Percentiles rank a stretch among this genome's conserved stretches.
Conservation (phyloP, 2,888 invertebrate species). For the Sabatieria punctata region DNA sequence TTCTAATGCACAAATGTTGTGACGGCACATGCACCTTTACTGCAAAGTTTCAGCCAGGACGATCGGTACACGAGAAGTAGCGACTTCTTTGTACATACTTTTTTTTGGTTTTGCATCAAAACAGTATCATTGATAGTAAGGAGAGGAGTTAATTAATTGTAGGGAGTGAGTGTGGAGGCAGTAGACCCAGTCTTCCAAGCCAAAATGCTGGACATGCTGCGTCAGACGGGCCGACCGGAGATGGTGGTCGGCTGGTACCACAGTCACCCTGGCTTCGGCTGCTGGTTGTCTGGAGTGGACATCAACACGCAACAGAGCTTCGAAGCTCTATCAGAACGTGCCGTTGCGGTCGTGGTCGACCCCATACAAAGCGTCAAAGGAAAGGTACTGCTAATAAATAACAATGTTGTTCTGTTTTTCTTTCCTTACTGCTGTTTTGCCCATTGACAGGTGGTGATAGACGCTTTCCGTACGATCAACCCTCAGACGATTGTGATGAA, state of each 20-base stretch:
- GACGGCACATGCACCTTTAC: too few species aligned
- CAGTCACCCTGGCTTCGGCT: conserved; percentile 98
- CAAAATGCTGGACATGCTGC: conserved; percentile 92
- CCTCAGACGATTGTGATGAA: conserved; percentile 98
- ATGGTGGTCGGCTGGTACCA: conserved; percentile 99
- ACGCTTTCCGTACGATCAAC: conserved; percentile 95
- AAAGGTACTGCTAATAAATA: conserved; percentile 15
- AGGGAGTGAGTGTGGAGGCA: conserved; percentile 95
- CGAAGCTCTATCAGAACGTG: conserved; percentile 89
- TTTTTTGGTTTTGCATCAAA: background rate
- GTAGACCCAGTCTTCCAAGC: conserved; percentile 99
- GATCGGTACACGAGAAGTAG: too few species aligned
- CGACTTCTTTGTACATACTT: background rate
- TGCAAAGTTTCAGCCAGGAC: too few species aligned
- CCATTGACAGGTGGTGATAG: conserved; percentile 85
- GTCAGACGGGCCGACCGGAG: conserved; percentile 91
- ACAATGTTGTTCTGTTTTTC: background rate
- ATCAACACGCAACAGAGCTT: conserved; percentile 99
- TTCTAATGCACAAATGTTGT: too few species aligned
- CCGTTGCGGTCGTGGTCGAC: conserved; percentile 97
- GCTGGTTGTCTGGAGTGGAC: conserved; percentile 94
- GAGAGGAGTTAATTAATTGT: background rate
- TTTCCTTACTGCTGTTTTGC: background rate
- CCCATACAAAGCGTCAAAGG: conserved; percentile 99
- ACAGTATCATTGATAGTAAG: background rate